Evolutionary conservation across 2,888 invertebrate genomes (phyloP), one percentile per base, ranked within the genome.

Genomic region (Anthrax anthrax): DNA sequence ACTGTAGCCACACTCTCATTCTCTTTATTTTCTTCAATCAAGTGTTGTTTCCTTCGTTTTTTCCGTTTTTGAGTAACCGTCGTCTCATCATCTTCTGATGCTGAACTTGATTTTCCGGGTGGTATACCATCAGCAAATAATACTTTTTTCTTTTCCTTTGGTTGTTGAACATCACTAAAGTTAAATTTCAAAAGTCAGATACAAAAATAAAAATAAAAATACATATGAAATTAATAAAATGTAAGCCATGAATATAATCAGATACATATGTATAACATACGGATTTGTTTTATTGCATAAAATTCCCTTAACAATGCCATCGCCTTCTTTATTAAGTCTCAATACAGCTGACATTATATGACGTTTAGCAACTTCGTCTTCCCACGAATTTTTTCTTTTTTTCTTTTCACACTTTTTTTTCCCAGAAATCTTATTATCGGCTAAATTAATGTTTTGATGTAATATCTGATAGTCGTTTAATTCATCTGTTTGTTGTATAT

Each of bases 341-440:
- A 58, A 42, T n/a, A 57, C 55, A 3, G 57, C 56, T 6, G 59
- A 54, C 14, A 56, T 50, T 3, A 57, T 54, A 43, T 59, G 58
- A 8, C 60, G 54, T 16, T 51, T 56, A 32, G 57, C 56, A 1
- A 59, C 56, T 48, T 60, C 60, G 42, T 59, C 56, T 37, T 57
- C 57, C 60, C 60, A 59, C 0, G 57, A 54, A 44, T 16, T 47
- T 40, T 27, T 52, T 51, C 44, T 55, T 53, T 37, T 48, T 19
- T 18, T 27, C 38, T 18, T 19, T 46, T 34, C 32, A 19, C 4
- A 13, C 39, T 9, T 10, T 42, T 27, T 23, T 40, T 18, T 34
- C 39, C 23, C 9, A 14, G 18, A 32, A 19, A 2, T 39, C 6
- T 18, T 41, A 12, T n/a, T 29, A 17, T 16, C 18, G n/a, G 4